Evolutionary conservation across 2,797 vertebrate genomes (phyloP), one percentile per base, ranked within the genome.

Genomic region (Myotis pilosus): DNA sequence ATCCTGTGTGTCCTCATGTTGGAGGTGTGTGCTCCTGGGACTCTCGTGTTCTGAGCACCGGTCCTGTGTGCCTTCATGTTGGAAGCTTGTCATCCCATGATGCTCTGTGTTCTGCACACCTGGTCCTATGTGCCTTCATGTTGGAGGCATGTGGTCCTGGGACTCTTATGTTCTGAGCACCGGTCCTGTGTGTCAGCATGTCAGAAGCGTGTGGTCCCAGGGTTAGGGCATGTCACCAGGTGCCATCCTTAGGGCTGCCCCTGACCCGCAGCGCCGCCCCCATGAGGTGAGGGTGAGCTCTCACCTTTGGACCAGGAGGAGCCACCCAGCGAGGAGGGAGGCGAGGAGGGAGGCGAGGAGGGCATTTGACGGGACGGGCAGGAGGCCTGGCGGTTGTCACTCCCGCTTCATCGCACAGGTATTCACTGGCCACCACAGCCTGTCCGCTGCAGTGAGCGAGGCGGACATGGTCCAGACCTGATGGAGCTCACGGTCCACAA

Each of bases 231-330:
- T 12, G 12, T 47, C 47, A 47, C 47, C 47, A 13, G 47, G 12
- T 47, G 47, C 47, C 44, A 1, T n/a, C 9, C 47, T 66, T 33
- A 28, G 16, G 3, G 6, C 0, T 2, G 66, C 10, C 82, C 96
- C 94, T 96, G 76, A 93, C 75, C 72, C 33, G 41, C 60, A 64
- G 76, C 64, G 12, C 60, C 68, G 4, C 89, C 95, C 89, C 82
- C 17, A 5, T 68, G 93, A 96, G 84, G 91, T 79, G 79, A 88
- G 83, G 13, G 49, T 89, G 78, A 92, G 80, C 92, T 92, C 78
- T 55, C 33, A 9, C 64, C 84, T 72, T 78, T 80, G 90, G 30
- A 47, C 30, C 17, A 55, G 66, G 71, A 23, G 12, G 1, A 91
- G 78, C 49, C 38, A 6, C 47, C 47, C 47, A 47, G 47, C 47